Evolutionary conservation across 1,140 invertebrate genomes (phyloP).

Genomic region (Octopus sinensis): DNA sequence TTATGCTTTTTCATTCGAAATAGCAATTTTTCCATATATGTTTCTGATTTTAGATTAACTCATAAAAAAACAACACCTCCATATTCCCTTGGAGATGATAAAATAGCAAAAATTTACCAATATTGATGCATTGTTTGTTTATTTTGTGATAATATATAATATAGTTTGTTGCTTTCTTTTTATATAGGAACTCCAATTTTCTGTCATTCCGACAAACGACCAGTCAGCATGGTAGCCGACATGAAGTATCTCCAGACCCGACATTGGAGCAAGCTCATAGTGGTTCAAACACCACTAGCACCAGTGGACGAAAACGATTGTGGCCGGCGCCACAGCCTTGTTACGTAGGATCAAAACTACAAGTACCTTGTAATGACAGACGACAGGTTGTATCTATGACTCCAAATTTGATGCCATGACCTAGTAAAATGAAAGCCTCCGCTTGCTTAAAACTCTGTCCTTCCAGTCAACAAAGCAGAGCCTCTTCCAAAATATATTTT

Average conservation of each 20-base stretch:
- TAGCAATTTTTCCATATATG: too few relatives aligned
- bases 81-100: too few relatives aligned
- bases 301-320: slow-evolving; percentile 12
- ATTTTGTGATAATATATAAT: neutral
- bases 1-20: too few relatives aligned
- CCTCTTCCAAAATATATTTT: too few relatives aligned
- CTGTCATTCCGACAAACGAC: neutral
- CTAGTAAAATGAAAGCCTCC: too few relatives aligned
- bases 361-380: neutral
- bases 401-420: neutral
- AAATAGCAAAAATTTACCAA: too few relatives aligned
- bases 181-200: neutral
- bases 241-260: neutral
- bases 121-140: too few relatives aligned
- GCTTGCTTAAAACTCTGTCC: too few relatives aligned
- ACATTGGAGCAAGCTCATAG: neutral
- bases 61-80: too few relatives aligned
- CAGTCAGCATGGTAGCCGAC: neutral
- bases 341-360: slow-evolving; percentile 4
- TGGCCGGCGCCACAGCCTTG: neutral
- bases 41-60: too few relatives aligned
- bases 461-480: too few relatives aligned
- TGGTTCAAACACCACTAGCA: neutral
- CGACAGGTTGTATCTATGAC: neutral
- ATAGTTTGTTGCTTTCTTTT: neutral